Evolutionary conservation across 2,888 invertebrate species (phyloP).

Genomic region (Caenorhabditis angaria): DNA sequence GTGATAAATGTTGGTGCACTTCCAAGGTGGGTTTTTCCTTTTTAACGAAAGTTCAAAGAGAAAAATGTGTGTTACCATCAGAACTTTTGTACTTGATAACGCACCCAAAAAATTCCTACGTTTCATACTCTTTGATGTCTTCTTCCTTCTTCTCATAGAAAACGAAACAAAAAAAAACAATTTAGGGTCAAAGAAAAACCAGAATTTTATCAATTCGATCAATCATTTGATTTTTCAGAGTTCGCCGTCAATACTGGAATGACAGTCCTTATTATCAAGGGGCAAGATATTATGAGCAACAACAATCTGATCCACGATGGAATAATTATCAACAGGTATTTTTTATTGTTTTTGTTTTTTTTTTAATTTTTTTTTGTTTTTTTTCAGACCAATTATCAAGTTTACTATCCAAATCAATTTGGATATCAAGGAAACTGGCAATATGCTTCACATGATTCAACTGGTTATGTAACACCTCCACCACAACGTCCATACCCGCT

Average conservation of each 20-base stretch:
- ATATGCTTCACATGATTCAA: conserved; percentile 12
- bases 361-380: conserved; percentile 26
- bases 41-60: not conserved
- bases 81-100: not conserved
- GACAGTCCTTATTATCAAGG: conserved; percentile 27
- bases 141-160: not conserved
- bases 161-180: not conserved
- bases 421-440: conserved; percentile 23
- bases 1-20: not conserved
- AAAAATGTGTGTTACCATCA: not conserved
- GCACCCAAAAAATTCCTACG: not conserved
- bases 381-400: conserved; percentile 5
- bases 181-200: not conserved
- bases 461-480: conserved; percentile 30
- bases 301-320: conserved; percentile 28
- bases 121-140: not conserved
- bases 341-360: conserved; percentile 15
- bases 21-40: not conserved
- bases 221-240: conserved; percentile 25
- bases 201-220: not conserved
- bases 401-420: conserved; percentile 8
- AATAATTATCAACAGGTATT: conserved; percentile 2
- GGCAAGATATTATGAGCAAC: conserved; percentile 31
- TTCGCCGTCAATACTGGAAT: conserved; percentile 39
- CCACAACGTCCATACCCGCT: conserved; percentile 14